Evolutionary conservation across 2,113 vertebrate species (phyloP).

Genomic region (Hucho hucho): DNA sequence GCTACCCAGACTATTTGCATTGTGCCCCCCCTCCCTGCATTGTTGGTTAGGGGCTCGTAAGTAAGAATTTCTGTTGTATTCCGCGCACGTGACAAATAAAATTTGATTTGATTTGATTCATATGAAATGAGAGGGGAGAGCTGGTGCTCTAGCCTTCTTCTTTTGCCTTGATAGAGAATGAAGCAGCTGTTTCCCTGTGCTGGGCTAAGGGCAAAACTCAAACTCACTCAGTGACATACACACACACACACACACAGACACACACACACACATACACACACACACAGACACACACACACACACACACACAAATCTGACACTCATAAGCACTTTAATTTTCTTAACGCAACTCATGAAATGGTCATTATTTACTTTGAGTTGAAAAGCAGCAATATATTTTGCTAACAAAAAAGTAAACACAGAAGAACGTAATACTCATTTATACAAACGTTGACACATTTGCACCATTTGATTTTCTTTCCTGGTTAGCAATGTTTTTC

Average conservation of each 20-base stretch:
- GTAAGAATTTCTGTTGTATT: too few species aligned
- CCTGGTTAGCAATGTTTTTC: background rate
- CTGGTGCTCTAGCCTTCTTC: background rate
- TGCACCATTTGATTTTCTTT: background rate
- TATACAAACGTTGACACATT: too few species aligned
- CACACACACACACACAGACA: slow-evolving; percentile 7
- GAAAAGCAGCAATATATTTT: too few species aligned
- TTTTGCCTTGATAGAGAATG: background rate
- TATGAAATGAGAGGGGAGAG: slow-evolving; percentile 10
- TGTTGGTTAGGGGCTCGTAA: too few species aligned
- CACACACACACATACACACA: background rate
- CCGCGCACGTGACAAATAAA: too few species aligned
- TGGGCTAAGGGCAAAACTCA: background rate
- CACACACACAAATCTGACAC: background rate
- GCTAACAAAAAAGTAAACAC: too few species aligned
- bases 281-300: too few species aligned
- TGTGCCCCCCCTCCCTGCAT: too few species aligned
- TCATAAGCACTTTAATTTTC: background rate
- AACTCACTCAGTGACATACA: background rate
- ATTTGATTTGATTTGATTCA: background rate
- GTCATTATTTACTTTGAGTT: too few species aligned
- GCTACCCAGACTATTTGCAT: too few species aligned
- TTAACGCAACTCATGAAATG: too few species aligned
- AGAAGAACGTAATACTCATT: too few species aligned
- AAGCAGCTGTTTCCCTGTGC: background rate